Conservation (phyloP, 2,113 vertebrate species). For the Melanerpes formicivorus region DNA sequence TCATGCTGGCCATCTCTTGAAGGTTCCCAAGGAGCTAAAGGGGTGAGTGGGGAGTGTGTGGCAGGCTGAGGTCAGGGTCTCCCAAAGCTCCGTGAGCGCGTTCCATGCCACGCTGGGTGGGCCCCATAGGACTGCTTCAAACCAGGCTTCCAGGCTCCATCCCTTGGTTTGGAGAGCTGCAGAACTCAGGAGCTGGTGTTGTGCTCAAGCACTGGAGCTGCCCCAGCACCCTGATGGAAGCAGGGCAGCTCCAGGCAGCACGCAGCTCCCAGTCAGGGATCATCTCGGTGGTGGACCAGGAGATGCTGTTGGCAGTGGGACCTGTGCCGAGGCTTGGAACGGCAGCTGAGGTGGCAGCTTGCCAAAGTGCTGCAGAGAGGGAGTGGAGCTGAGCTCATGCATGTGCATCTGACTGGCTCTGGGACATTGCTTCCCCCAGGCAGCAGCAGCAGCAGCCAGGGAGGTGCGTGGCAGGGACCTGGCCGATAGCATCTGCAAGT, state of each 20-base stretch:
- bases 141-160: neutral
- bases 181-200: accelerated
- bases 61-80: neutral
- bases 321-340: constrained; percentile 24
- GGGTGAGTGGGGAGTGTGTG: neutral
- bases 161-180: neutral
- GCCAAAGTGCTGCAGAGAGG: neutral
- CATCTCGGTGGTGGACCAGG: accelerated
- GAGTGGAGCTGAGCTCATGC: neutral
- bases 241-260: neutral
- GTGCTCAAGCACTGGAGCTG: neutral
- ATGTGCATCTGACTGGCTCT: neutral
- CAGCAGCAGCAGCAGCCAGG: accelerated
- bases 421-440: neutral
- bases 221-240: neutral
- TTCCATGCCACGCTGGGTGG: accelerated
- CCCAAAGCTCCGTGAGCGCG: accelerated
- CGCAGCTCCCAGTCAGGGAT: neutral
- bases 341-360: constrained; percentile 38
- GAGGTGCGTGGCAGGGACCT: neutral
- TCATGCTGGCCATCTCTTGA: too few relatives aligned
- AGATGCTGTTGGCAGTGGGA: constrained; percentile 22
- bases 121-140: neutral
- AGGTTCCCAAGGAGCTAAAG: too few relatives aligned
- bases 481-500: neutral